Conservation (phyloP, 1,140 invertebrate species). For the Conus betulinus region DNA sequence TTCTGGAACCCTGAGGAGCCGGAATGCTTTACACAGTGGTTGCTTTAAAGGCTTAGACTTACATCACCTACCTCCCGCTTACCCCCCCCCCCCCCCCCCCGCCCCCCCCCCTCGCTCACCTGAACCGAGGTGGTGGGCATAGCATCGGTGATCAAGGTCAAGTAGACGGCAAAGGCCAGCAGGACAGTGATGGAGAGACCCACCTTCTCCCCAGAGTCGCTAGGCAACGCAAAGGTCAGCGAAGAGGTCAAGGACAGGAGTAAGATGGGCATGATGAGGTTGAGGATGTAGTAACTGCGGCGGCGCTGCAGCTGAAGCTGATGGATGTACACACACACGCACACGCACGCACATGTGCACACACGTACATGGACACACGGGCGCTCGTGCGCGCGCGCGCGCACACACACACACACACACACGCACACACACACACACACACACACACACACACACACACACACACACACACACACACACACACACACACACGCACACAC, state of each 20-base stretch:
- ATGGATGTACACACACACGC: slow-evolving; percentile 3
- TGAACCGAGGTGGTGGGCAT: slow-evolving; percentile 58
- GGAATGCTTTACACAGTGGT: too few relatives aligned
- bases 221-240: slow-evolving; percentile 59
- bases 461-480: too few relatives aligned
- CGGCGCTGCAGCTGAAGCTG: slow-evolving; percentile 28
- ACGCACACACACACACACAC: too few relatives aligned
- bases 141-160: slow-evolving; percentile 56
- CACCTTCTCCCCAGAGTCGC: slow-evolving; percentile 62
- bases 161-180: slow-evolving; percentile 59
- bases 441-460: too few relatives aligned
- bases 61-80: too few relatives aligned
- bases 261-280: slow-evolving; percentile 57
- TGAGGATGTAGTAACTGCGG: slow-evolving; percentile 51
- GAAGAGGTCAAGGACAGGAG: slow-evolving; percentile 57
- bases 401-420: too few relatives aligned
- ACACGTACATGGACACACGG: slow-evolving; percentile 1
- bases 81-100: background rate
- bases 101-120: background rate
- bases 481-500: too few relatives aligned
- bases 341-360: slow-evolving; percentile 9
- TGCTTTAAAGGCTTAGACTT: too few relatives aligned
- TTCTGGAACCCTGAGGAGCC: too few relatives aligned
- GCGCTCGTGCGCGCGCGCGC: too few relatives aligned
- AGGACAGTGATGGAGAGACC: slow-evolving; percentile 62